phyloP scores from a whole-genome alignment of 2,888 invertebrate species.

The Barypeithes pellucidus region DNA sequence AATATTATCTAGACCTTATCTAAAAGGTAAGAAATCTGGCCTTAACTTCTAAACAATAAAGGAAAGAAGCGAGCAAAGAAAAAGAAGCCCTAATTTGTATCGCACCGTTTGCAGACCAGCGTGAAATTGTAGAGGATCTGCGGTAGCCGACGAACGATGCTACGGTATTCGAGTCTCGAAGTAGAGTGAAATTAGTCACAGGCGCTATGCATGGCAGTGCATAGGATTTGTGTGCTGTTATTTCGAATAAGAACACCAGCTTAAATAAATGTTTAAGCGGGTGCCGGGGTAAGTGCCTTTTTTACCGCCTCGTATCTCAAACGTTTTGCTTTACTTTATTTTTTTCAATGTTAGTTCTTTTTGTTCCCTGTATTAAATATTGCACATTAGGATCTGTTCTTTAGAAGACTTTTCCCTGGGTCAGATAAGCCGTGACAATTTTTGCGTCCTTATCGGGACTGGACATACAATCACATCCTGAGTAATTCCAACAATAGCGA shows the following conservation, averaged over 20 bases:
- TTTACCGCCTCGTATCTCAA: no score
- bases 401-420: no score
- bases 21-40: not conserved
- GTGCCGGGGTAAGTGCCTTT: no score
- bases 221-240: slow-evolving; percentile 21
- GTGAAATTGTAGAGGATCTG: slow-evolving; percentile 36
- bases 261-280: not conserved
- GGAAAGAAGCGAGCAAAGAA: not conserved
- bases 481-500: no score
- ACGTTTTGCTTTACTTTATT: no score
- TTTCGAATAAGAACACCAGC: slow-evolving; percentile 10
- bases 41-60: slow-evolving; percentile 9
- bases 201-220: slow-evolving; percentile 28
- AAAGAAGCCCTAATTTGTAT: slow-evolving; percentile 23
- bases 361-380: no score
- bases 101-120: slow-evolving; percentile 29
- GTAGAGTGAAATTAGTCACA: slow-evolving; percentile 28
- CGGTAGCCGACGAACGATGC: slow-evolving; percentile 28
- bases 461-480: no score
- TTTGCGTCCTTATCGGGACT: no score
- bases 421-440: no score
- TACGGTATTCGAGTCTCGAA: slow-evolving; percentile 29
- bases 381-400: no score
- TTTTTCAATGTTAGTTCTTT: no score
- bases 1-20: not conserved